Evolutionary conservation across 2,888 invertebrate genomes (phyloP), one percentile per base, ranked within the genome.

Genomic region (Amiota mariae): DNA sequence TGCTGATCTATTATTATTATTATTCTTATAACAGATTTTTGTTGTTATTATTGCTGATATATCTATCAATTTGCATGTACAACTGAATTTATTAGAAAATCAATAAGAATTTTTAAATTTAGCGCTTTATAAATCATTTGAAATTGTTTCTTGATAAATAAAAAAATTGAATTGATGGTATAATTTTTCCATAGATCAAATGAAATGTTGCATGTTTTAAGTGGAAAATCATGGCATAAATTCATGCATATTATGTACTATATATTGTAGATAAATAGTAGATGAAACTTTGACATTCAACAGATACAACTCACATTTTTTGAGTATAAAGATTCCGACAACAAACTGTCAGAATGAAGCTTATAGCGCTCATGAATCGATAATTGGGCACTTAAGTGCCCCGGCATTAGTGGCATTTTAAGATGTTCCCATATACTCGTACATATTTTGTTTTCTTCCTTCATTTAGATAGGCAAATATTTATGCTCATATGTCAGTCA

Each of bases 111-210:
- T 36, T 6, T 18, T 18, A 78, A 79, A n/a, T n/a, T 78, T 83
- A 83, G 81, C 83, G 85, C 80, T 80, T 81, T 83, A 85, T 85
- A 85, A 85, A 82, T 82, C 82, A 82, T 81, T 79, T 83, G 77
- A 77, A 80, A 82, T 83, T 85, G 79, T 77, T 72, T 73, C 75
- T 75, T 13, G 71, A 78, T 71, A 76, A 80, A 79, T 54, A 6
- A 56, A 67, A 67, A 70, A n/a, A 70, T 24, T 15, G 8, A 20
- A n/a, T 18, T n/a, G n/a, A 15, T 4, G 9, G 15, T 36, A 36
- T 36, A 36, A 4, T 36, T 2, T 36, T 24, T 24, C 24, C 24
- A 57, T n/a, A n/a, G 57, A 59, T 59, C 15, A 59, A 15, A 18
- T 15, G 11, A 18, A 59, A 59, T 59, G 59, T 59, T 68, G 67